phyloP scores from a whole-genome alignment of 2,797 vertebrate species.

The Coccyzus lansbergi region DNA sequence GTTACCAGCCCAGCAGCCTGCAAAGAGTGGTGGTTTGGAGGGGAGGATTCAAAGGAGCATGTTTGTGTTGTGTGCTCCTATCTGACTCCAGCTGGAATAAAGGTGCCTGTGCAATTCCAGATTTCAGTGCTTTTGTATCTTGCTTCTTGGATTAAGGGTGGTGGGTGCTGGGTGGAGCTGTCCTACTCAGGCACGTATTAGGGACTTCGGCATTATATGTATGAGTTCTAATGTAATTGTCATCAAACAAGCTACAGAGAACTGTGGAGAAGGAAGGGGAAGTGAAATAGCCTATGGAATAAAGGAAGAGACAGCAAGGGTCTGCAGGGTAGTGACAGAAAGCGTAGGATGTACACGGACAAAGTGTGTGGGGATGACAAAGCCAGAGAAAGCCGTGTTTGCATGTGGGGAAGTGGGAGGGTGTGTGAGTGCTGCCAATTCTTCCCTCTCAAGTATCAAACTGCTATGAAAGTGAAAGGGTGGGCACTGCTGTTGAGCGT shows the following conservation, averaged over 20 bases:
- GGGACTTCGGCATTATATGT: background rate
- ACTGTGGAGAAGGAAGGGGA: background rate
- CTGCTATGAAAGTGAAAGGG: background rate
- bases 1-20: background rate
- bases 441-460: fast-evolving
- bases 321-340: background rate
- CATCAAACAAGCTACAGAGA: background rate
- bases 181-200: background rate
- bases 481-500: fast-evolving
- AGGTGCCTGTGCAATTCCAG: fast-evolving
- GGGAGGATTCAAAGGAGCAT: fast-evolving
- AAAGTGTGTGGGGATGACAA: background rate
- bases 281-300: background rate
- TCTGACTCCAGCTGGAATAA: background rate
- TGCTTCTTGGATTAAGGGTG: fast-evolving
- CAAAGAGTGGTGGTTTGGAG: background rate
- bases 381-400: background rate
- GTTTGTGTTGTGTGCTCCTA: fast-evolving
- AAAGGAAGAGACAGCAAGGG: background rate
- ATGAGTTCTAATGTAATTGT: fast-evolving
- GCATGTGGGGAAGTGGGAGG: background rate
- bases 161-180: background rate
- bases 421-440: background rate
- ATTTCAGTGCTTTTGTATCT: background rate
- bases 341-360: background rate